phyloP scores from a whole-genome alignment of 2,797 vertebrate genomes.

The Pangasius macronema region DNA sequence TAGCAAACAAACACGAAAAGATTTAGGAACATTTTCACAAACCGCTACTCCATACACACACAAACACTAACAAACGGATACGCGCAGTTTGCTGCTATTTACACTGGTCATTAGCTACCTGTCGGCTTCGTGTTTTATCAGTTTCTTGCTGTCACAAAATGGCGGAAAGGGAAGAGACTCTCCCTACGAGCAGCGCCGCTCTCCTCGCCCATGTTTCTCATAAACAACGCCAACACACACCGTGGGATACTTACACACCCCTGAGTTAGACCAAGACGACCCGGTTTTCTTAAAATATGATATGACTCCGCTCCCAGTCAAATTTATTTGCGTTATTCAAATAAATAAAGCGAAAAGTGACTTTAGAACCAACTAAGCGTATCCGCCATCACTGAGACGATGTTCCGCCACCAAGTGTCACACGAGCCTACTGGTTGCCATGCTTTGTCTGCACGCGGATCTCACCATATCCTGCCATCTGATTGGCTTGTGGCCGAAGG shows the following conservation, averaged over 20 bases:
- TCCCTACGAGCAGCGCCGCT: constrained; percentile 65
- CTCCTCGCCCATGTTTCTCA: constrained; percentile 59
- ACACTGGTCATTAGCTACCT: not conserved
- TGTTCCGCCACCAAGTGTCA: constrained; percentile 55
- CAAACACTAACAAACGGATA: not conserved
- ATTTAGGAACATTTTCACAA: not conserved
- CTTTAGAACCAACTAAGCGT: constrained; percentile 49
- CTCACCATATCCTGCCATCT: not conserved
- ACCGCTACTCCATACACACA: too few species aligned
- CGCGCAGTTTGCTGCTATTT: not conserved
- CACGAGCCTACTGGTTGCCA: constrained; percentile 15
- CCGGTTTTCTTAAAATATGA: not conserved
- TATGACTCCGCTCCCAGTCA: not conserved
- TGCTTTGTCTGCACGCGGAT: not conserved
- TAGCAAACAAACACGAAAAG: not conserved
- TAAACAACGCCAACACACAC: constrained; percentile 9
- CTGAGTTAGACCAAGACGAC: constrained; percentile 52
- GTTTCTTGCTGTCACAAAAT: constrained; percentile 81
- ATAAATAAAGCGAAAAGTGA: constrained; percentile 13
- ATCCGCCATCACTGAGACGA: constrained; percentile 64
- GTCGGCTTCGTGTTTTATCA: constrained; percentile 62
- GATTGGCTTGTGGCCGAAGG: not conserved
- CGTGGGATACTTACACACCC: constrained; percentile 67
- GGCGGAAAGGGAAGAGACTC: constrained; percentile 84
- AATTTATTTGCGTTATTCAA: constrained; percentile 2